Evolutionary conservation across 2,797 vertebrate species (phyloP), one percentile per base, ranked within the genome.

Genomic region (Xenops minutus): DNA sequence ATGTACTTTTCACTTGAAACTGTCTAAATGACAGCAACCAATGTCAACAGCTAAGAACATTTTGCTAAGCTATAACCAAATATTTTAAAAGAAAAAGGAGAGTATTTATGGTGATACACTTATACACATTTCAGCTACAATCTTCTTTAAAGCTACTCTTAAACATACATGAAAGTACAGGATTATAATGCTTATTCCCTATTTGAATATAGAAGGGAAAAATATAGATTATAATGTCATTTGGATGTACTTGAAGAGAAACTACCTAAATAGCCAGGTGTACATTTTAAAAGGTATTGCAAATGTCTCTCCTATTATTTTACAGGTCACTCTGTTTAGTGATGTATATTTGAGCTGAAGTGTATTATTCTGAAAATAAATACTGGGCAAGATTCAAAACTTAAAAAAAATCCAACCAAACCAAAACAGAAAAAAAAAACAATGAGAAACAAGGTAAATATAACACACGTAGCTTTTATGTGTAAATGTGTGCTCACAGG

Each of bases 351-450:
- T 87, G 66, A 96, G 52, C 23, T 76, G 64, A 96, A 97, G 59
- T 55, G 27, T 89, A 81, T 88, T 92, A 89, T 93, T 90, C 83
- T 36, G 52, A 95, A 97, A 95, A 97, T 44, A 96, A 94, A 95
- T 76, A 82, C 49, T 87, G 66, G 52, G 93, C 34, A 86, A 89
- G 46, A 86, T 88, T 97, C 14, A 87, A 96, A 96, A 95, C 74
- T 63, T 52, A n/a, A 92, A 90, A 92, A 68, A 37, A 55, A 91
- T 46, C 14, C 13, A 26, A 49, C 8, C 8, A 27, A 49, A 27
- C 14, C 26, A 49, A 26, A 49, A 14, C 48, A 49, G 24, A 48
- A 14, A 12, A 18, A 51, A 20, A 21, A 26, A 63, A 78, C 63
- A 46, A 12, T 46, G 44, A 46, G 44, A 46, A 46, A 46, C 11